These are phyloP conservation scores for Pterostichus madidus DNA, from an alignment of 2,888 invertebrate genomes.

Conservation along the genomic window DNA sequence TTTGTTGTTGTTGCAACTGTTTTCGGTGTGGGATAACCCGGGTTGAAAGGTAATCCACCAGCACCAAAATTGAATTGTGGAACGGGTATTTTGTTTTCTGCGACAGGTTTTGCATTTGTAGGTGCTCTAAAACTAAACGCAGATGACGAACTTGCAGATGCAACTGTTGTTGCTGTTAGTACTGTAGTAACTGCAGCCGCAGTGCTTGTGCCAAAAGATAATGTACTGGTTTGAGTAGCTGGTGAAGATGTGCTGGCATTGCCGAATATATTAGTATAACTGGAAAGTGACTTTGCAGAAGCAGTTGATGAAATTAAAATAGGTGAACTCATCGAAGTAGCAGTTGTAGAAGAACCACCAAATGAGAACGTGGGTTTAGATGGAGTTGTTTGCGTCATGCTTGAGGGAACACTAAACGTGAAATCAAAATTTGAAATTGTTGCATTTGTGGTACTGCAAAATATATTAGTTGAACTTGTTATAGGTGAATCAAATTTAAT, in stretches of 20 bases:
- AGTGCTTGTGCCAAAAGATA: conserved; percentile 68
- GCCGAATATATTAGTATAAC: conserved; percentile 34
- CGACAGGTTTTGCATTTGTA: conserved; percentile 33
- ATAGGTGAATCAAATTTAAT: conserved; percentile 35
- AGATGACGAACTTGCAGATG: conserved; percentile 25
- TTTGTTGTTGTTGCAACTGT: conserved; percentile 44
- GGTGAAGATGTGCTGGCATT: conserved; percentile 30
- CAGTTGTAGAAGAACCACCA: conserved; percentile 67
- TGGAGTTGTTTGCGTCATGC: conserved; percentile 41
- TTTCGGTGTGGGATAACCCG: conserved; percentile 33
- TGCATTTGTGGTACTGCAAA: conserved; percentile 21
- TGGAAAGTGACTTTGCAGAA: conserved; percentile 29
- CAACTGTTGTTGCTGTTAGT: neutral
- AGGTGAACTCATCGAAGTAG: conserved; percentile 37
- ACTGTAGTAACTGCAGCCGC: conserved; percentile 54
- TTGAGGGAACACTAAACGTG: conserved; percentile 70
- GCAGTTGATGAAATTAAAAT: conserved; percentile 45
- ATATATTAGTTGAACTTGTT: conserved; percentile 29
- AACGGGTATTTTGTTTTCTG: conserved; percentile 49
- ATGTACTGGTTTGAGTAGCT: neutral
- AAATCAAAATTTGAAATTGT: conserved; percentile 65
- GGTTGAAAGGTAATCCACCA: conserved; percentile 58
- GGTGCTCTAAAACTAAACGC: conserved; percentile 26
- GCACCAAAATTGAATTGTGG: conserved; percentile 61
- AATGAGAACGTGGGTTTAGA: conserved; percentile 70